Percentiles rank a stretch among this genome's conserved stretches.
phyloP scores from a whole-genome alignment of 1,140 invertebrate genomes.

The Asobara japonica region DNA sequence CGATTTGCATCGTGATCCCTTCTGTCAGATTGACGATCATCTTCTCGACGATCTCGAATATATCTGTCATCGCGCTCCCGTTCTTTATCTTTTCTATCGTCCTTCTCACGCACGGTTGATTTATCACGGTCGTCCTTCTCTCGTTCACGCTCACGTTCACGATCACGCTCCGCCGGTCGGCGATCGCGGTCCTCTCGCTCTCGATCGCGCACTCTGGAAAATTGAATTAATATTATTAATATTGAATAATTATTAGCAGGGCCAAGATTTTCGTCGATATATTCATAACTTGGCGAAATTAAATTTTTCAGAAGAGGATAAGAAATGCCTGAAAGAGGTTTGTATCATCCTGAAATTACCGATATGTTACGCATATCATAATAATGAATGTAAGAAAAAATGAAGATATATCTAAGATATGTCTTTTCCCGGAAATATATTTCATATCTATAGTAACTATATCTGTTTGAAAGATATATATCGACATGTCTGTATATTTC shows the following conservation, averaged over 20 bases:
- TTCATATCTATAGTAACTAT: too few relatives aligned
- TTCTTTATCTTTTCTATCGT: conserved; percentile 57
- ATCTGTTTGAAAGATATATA: too few relatives aligned
- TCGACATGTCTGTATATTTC: too few relatives aligned
- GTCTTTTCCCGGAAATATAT: too few relatives aligned
- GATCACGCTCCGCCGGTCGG: conserved; percentile 26
- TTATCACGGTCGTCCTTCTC: conserved; percentile 60
- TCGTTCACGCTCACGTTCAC: conserved; percentile 39
- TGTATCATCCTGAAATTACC: too few relatives aligned
- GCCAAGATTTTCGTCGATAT: too few relatives aligned
- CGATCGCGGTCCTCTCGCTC: conserved; percentile 51
- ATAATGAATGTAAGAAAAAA: too few relatives aligned
- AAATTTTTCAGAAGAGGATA: too few relatives aligned
- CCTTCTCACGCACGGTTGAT: conserved; percentile 48
- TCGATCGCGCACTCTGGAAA: conserved; percentile 34
- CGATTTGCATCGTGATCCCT: conserved; percentile 54
- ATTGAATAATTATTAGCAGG: not conserved
- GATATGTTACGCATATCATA: too few relatives aligned
- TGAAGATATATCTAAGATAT: too few relatives aligned
- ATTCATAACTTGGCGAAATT: too few relatives aligned
- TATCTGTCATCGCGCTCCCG: conserved; percentile 58
- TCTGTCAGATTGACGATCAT: conserved; percentile 51
- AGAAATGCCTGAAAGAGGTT: too few relatives aligned
- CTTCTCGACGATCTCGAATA: conserved; percentile 54
- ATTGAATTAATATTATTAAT: not conserved